Conservation (phyloP, 2,888 invertebrate species). For the Anodontia alba region DNA sequence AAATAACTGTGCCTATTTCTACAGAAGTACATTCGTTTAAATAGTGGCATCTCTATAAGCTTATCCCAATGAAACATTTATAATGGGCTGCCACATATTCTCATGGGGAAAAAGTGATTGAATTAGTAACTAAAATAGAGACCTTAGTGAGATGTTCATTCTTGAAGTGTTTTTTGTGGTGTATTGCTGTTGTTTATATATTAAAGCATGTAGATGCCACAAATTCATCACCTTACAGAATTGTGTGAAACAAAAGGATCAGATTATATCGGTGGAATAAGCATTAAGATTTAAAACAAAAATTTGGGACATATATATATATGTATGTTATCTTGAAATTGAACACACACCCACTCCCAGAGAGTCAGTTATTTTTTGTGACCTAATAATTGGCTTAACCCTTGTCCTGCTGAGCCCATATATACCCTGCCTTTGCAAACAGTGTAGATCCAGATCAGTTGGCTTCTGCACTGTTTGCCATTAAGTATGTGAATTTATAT, state of each 20-base stretch:
- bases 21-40: neutral
- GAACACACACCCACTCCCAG: neutral
- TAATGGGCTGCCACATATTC: neutral
- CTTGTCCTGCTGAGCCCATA: too few species aligned
- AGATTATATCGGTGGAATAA: neutral
- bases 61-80: neutral
- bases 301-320: neutral
- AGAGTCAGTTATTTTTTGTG: neutral
- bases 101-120: too few species aligned
- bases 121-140: neutral
- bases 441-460: too few species aligned
- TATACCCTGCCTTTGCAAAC: too few species aligned
- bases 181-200: neutral
- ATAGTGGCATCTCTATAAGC: neutral
- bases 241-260: neutral
- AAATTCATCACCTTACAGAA: neutral
- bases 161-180: neutral
- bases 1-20: too few species aligned
- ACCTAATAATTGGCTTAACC: neutral
- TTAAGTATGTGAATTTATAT: too few species aligned
- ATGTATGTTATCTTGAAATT: neutral
- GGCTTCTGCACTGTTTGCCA: too few species aligned
- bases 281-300: neutral
- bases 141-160: neutral
- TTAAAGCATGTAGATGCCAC: constrained; percentile 2